A percentile compares a stretch with the other conserved stretches of the same genome.
Evolutionary conservation across 2,888 invertebrate species (phyloP).

Genomic region (Polydesmus complanatus): DNA sequence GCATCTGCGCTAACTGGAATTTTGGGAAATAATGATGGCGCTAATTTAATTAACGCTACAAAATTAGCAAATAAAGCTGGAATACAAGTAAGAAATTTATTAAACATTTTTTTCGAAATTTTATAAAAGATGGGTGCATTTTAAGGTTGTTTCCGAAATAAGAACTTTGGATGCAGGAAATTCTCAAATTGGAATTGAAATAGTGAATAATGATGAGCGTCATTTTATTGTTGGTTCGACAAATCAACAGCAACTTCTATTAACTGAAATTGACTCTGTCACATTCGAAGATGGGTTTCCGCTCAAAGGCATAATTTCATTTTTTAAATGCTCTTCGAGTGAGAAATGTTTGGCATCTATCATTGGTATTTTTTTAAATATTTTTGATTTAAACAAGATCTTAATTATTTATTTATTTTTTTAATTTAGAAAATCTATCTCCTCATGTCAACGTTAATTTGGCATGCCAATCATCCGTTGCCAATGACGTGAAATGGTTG

Average conservation of each 20-base stretch:
- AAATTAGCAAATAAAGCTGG: slow-evolving; percentile 2
- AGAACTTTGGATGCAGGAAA: neutral
- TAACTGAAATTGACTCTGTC: slow-evolving; percentile 1
- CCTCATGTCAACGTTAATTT: too few relatives aligned
- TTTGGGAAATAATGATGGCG: neutral
- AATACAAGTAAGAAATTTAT: slow-evolving; percentile 1
- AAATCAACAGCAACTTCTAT: neutral
- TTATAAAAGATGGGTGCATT: too few relatives aligned
- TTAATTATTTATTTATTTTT: too few relatives aligned
- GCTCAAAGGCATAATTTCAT: neutral
- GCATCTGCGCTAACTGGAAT: slow-evolving; percentile 4
- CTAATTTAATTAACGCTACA: slow-evolving; percentile 9
- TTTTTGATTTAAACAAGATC: too few relatives aligned
- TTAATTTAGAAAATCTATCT: too few relatives aligned
- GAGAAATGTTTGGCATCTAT: slow-evolving; percentile 2
- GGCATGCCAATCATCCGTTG: too few relatives aligned
- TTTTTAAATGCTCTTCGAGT: slow-evolving; percentile 3
- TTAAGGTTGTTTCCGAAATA: too few relatives aligned
- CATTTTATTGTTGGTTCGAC: neutral
- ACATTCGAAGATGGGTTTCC: slow-evolving; percentile 6
- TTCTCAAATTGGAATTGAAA: neutral
- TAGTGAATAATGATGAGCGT: neutral
- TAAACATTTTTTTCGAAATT: too few relatives aligned
- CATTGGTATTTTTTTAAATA: slow-evolving; percentile 1
- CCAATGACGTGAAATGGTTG: too few relatives aligned